Base-by-base conservation (phyloP, 1,140 invertebrate species). In the Drosophila sechellia region DNA sequence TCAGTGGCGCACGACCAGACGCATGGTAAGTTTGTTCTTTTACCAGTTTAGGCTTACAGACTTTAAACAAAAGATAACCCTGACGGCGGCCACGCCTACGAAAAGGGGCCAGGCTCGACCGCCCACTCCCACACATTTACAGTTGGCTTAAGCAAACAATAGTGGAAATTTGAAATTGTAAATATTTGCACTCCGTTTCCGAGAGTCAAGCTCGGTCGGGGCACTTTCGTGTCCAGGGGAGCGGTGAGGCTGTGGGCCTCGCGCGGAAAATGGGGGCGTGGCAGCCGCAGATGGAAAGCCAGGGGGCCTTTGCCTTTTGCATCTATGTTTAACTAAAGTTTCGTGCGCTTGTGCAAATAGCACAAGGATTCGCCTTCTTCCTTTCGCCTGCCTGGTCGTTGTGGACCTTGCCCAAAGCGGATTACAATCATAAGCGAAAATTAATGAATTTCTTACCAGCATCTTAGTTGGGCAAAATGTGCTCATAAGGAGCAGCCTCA, bases 391-490 rank as follows among this genome's bases (percentile, higher is more conserved):
- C 78, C 49, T 40, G 56, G 75, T 77, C 68, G 75, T 77, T 61
- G 75, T 58, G 72, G 57, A 61, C 54, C 49, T 64, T 61, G 43
- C 49, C 76, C 63, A 59, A 75, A 83, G 70, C 75, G 65, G 57
- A 83, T 81, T 83, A 79, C 75, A 83, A 83, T 78, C 75, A 83
- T 79, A 83, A 83, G 79, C 80, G 79, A 83, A 83, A 70, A 78
- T 81, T 83, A 81, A 52, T 52, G 58, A 60, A 79, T 77, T 79
- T 72, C 77, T 79, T 79, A 79, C 77, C 66, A 79, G 77, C 77
- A 77, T 75, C 77, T 79, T 72, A 66, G 77, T 79, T 79, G 64
- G 59, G 72, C 65, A 48, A 59, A 78, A 22, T 20, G 11, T 48
- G 25, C 60, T 22, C 31, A 52, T 52, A 43, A 37, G 17, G 37